phyloP scores from a whole-genome alignment of 1,140 invertebrate species.

The Alviniconcha marisindica region DNA sequence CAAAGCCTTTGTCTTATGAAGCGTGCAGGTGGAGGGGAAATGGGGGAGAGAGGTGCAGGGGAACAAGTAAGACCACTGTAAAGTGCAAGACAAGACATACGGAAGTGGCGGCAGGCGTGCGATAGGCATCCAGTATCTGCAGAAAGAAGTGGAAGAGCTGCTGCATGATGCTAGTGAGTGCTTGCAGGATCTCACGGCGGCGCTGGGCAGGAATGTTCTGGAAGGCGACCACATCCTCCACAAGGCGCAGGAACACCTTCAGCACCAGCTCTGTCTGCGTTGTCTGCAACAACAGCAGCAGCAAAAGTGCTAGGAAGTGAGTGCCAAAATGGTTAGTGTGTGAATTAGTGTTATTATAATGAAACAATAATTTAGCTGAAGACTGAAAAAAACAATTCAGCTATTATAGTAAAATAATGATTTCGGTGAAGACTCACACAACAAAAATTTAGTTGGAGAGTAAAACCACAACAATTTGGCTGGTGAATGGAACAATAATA shows the following conservation, averaged over 20 bases:
- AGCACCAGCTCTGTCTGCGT: conserved; percentile 92
- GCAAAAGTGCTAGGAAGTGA: too few species aligned
- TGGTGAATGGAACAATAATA: too few species aligned
- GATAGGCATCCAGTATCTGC: conserved; percentile 52
- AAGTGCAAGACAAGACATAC: too few species aligned
- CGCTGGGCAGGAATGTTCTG: conserved; percentile 82
- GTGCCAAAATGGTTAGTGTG: neutral
- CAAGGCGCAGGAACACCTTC: conserved; percentile 89
- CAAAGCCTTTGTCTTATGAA: too few species aligned
- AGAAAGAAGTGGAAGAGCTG: conserved; percentile 87
- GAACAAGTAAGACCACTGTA: too few species aligned
- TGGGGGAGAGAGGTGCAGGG: too few species aligned
- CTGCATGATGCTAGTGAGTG: conserved; percentile 88
- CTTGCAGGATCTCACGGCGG: conserved; percentile 91
- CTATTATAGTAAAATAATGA: neutral
- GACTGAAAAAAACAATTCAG: neutral
- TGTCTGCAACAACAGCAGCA: conserved; percentile 74
- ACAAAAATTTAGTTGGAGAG: too few species aligned
- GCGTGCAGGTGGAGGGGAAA: too few species aligned
- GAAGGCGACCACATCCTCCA: conserved; percentile 92
- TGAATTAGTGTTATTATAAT: too few species aligned
- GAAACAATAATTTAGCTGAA: neutral
- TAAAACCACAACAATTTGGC: too few species aligned
- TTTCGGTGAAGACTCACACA: neutral
- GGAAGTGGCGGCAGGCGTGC: neutral